Conservation (phyloP, 2,113 vertebrate species). For the Ceyx margarethae region DNA sequence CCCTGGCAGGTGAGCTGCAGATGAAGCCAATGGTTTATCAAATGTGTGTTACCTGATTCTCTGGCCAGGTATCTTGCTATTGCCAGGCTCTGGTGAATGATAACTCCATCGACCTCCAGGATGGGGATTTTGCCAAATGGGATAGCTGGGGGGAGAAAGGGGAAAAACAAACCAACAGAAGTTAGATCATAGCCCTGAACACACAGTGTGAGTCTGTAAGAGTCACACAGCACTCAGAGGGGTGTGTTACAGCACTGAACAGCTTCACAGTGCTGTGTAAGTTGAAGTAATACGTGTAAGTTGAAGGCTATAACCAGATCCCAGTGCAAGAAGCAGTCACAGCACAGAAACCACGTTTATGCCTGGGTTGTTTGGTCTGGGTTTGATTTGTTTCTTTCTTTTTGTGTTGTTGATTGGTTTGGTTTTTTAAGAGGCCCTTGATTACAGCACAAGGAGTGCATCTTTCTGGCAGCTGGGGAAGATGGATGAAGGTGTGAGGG, state of each 20-base stretch:
- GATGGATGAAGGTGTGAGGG: background rate
- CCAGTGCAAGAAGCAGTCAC: background rate
- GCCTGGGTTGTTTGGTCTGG: too few relatives aligned
- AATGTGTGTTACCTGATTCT: slow-evolving; percentile 72
- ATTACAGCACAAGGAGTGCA: background rate
- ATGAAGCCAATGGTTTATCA: background rate
- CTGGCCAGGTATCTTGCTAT: slow-evolving; percentile 78
- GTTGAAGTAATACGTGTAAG: background rate
- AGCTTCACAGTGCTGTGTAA: background rate
- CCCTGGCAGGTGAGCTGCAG: background rate
- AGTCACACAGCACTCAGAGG: background rate
- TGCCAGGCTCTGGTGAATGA: slow-evolving; percentile 78
- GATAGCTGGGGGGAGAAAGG: slow-evolving; percentile 58
- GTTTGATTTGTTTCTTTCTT: background rate
- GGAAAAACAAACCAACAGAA: background rate
- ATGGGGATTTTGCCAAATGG: slow-evolving; percentile 76
- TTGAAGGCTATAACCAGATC: background rate
- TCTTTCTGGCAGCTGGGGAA: background rate
- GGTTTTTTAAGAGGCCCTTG: background rate
- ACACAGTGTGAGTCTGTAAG: background rate
- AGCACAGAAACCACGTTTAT: background rate
- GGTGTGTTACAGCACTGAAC: background rate
- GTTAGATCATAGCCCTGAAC: background rate
- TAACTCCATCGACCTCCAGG: slow-evolving; percentile 74
- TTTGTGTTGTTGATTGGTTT: background rate